Conservation (phyloP, 2,797 vertebrate genomes). For the Tauraco hartlaubi region DNA sequence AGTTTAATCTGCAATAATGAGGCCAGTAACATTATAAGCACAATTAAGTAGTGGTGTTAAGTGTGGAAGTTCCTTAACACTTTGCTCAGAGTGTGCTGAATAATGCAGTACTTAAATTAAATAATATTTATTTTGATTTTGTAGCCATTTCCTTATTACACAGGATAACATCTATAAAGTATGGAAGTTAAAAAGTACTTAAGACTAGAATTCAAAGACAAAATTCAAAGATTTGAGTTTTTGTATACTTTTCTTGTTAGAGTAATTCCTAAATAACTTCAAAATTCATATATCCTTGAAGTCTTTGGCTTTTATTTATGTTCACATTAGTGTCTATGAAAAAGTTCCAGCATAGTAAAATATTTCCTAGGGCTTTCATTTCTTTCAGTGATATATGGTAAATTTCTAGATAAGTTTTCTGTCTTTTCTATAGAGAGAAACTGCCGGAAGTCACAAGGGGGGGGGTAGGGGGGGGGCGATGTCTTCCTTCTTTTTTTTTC, state of each 20-base stretch:
- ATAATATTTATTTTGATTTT: background rate
- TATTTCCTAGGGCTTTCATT: background rate
- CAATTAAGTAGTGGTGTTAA: background rate
- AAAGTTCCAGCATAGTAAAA: background rate
- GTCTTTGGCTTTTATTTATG: background rate
- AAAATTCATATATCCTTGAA: background rate
- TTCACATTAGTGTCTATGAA: background rate
- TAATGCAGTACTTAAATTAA: background rate
- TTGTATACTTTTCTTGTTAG: background rate
- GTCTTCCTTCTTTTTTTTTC: too few relatives aligned
- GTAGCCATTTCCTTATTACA: background rate
- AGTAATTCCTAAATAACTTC: background rate
- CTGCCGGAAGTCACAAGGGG: background rate
- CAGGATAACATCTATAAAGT: background rate
- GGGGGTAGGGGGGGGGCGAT: too few relatives aligned
- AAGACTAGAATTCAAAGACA: background rate
- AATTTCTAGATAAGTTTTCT: background rate
- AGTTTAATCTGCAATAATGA: background rate
- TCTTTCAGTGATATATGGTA: background rate
- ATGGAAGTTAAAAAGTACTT: background rate
- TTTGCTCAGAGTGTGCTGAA: background rate
- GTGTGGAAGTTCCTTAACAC: background rate
- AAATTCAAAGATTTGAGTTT: background rate
- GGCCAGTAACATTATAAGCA: background rate
- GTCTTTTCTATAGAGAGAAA: background rate